Conservation (phyloP, 2,113 vertebrate genomes). For the Plecturocebus donacophilus region DNA sequence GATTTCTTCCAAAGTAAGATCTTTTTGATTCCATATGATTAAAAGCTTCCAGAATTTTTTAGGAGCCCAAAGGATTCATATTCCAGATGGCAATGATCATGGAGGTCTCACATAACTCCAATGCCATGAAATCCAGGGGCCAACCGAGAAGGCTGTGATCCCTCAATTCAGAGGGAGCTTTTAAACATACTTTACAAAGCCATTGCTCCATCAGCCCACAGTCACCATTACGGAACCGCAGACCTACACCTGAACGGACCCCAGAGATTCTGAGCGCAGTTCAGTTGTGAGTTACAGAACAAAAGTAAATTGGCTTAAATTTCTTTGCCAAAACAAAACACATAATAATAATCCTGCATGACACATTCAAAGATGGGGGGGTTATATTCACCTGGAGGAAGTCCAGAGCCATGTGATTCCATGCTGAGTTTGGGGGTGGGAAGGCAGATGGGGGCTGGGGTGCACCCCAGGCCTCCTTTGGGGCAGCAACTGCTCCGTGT, state of each 20-base stretch:
- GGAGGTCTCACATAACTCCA: not conserved
- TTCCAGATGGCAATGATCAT: not conserved
- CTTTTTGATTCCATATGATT: not conserved
- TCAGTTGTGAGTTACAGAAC: not conserved
- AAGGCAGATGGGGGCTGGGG: too few relatives aligned
- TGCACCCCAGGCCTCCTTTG: rapidly evolving
- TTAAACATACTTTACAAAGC: not conserved
- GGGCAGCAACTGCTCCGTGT: not conserved
- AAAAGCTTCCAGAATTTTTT: not conserved
- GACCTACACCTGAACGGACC: not conserved
- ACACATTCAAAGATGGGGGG: not conserved
- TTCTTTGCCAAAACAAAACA: not conserved
- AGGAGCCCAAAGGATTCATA: not conserved
- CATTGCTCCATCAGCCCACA: not conserved
- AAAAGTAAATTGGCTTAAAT: not conserved
- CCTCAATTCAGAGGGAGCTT: not conserved
- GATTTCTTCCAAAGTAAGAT: not conserved
- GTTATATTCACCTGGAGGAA: not conserved
- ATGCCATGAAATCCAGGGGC: not conserved
- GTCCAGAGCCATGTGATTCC: not conserved
- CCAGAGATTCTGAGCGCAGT: not conserved
- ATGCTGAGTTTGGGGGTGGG: not conserved
- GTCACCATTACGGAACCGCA: not conserved
- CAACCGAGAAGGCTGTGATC: not conserved
- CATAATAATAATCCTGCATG: not conserved